Base-by-base conservation (phyloP, 1,140 invertebrate genomes). In the Ips typographus region DNA sequence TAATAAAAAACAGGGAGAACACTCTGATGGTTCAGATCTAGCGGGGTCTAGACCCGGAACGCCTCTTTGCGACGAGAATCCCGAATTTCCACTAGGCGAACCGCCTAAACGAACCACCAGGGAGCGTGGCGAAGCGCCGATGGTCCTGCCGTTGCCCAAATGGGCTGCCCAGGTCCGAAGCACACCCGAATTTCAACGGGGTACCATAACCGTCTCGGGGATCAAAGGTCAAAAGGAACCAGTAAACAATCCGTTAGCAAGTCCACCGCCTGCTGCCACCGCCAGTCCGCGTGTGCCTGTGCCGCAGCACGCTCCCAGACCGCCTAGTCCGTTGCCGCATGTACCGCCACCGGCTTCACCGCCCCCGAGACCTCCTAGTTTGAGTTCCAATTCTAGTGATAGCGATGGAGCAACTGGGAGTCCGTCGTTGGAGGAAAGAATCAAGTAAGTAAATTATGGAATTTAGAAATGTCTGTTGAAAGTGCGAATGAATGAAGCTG, bases 401-500 rank as follows among this genome's bases (percentile, higher is more conserved):
- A 75, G 84, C 68, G 84, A 84, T 61, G 79, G 79, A 1, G 82
- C 83, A 72, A 83, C 83, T 52, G 85, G 84, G 74, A 89, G 82
- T 57, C 89, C 87, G 1, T 88, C 89, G 43, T 84, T 96, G 59
- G 94, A 97, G 75, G 94, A 98, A 78, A 84, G 95, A 65, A 93
- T 98, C 51, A 68, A 65, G 61, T 63, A 52, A 52, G 61, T 63
- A 22, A 22, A 22, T 22, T 22, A 5, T 62, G 4, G 0, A 40
- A 41, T 59, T 39, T 0, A 22, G 22, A 22, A 49, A n/a, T n/a
- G n/a, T n/a, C n/a, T n/a, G n/a, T n/a, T n/a, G n/a, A n/a, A n/a
- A 49, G 47, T 47, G 5, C 44, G 44, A n/a, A 6, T 47, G n/a
- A 22, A 22, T 22, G n/a, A n/a, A n/a, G n/a, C 22, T 47, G 44